Evolutionary conservation across 2,113 vertebrate genomes (phyloP), one percentile per base, ranked within the genome.

Genomic region (Phyllostomus discolor): DNA sequence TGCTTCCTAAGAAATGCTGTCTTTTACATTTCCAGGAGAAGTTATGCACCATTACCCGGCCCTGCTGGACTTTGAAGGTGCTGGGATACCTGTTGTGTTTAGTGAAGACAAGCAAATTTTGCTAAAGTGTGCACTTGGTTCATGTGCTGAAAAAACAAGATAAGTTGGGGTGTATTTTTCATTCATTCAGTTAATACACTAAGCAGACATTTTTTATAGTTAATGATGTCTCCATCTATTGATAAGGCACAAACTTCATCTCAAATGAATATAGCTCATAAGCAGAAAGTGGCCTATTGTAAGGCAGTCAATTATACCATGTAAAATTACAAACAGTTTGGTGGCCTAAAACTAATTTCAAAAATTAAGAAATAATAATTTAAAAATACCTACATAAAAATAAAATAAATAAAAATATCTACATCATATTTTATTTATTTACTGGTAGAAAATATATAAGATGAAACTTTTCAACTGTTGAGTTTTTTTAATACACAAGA

Each of bases 1-100:
- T 67, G 72, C 62, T 90, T 82, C 66, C 52, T 95, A 96, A 96
- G 93, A 96, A 95, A 75, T 35, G 16, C 7, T 78, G 69, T 75
- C 86, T 97, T 97, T 96, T 83, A 97, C 12, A 70, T 90, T 88
- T 89, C 48, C 48, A 79, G 91, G 82, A 93, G 95, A 92, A 54
- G 84, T 78, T 59, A 67, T 64, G 52, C 64, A 38, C 92, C 59
- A 93, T 79, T 93, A 95, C 48, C n/a, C 35, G 94, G n/a, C 41
- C 67, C 83, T 95, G 72, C 46, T 90, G 41, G 4, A 94, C 64
- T 66, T 70, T 0, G 1, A 70, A 52, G 85, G 85, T 81, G 76
- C 41, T 72, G 43, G n/a, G 20, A 31, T 88, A 64, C 43, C 41
- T 92, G 66, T 48, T 15, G 31, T 1, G 0, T 88, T 91, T 11